Conservation (phyloP, 2,113 vertebrate genomes). For the Dunckerocampus dactyliophorus region DNA sequence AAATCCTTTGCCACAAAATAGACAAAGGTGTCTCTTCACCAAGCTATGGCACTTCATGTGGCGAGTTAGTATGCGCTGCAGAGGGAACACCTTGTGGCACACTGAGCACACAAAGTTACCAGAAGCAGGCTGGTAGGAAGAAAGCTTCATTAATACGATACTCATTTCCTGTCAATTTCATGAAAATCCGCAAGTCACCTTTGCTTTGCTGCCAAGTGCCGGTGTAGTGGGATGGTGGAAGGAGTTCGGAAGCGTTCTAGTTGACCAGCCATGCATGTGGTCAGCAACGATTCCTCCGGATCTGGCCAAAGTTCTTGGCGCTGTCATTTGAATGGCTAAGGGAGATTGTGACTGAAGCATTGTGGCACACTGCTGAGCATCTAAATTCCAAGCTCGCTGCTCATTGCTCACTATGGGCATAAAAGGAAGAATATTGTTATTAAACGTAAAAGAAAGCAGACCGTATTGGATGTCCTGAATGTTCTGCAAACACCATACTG, state of each 20-base stretch:
- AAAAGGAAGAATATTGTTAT: neutral
- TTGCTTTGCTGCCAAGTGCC: conserved; percentile 49
- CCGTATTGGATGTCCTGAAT: no score
- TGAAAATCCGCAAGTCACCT: conserved; percentile 39
- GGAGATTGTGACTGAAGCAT: conserved; percentile 4
- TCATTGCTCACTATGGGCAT: conserved; percentile 9
- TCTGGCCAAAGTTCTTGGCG: conserved; percentile 15
- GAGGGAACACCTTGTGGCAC: conserved; percentile 82
- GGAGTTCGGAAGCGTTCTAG: conserved; percentile 33
- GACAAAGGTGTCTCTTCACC: conserved; percentile 79
- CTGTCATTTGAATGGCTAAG: conserved; percentile 5
- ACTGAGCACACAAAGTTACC: conserved; percentile 73
- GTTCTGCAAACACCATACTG: no score
- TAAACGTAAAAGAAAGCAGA: neutral
- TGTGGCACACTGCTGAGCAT: conserved; percentile 1
- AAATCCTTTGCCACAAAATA: conserved; percentile 85
- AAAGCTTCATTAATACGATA: neutral
- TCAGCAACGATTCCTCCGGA: conserved; percentile 18
- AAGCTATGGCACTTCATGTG: conserved; percentile 88
- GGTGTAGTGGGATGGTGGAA: conserved; percentile 37
- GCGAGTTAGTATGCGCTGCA: conserved; percentile 85
- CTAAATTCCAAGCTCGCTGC: conserved; percentile 11
- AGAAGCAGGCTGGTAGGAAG: conserved; percentile 32
- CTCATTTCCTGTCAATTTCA: neutral
- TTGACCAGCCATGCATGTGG: conserved; percentile 37